These are phyloP conservation scores for Eidolon helvum DNA, from an alignment of 2,113 vertebrate species.

Conservation along the genomic window DNA sequence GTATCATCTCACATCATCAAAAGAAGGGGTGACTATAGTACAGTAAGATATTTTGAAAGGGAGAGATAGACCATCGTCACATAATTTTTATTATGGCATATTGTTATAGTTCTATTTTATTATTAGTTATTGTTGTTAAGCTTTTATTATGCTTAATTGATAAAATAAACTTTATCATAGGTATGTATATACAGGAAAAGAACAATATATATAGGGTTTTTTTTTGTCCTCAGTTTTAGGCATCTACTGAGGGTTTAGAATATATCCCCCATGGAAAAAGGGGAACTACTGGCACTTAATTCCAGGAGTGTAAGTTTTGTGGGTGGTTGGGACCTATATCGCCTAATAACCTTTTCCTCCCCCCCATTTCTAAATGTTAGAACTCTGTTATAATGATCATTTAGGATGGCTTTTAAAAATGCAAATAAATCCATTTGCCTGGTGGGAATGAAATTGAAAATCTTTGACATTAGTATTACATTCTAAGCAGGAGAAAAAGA, in stretches of 20 bases:
- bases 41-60: no score
- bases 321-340: background rate
- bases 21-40: background rate
- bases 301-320: background rate
- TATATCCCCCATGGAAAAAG: background rate
- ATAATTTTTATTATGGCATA: background rate
- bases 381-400: conserved; percentile 2
- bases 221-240: background rate
- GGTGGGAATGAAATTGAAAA: background rate
- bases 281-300: background rate
- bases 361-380: background rate
- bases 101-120: background rate
- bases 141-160: background rate
- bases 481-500: background rate
- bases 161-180: background rate
- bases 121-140: background rate
- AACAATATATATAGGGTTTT: background rate
- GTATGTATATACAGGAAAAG: background rate
- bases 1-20: background rate
- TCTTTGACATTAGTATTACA: background rate
- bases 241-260: background rate
- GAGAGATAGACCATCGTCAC: background rate
- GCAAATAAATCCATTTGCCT: conserved; percentile 13
- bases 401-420: background rate
- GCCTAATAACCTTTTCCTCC: background rate